Percentiles rank a stretch among this genome's conserved stretches.
Conservation (phyloP, 2,113 vertebrate species). For the Gymnarchus niloticus region DNA sequence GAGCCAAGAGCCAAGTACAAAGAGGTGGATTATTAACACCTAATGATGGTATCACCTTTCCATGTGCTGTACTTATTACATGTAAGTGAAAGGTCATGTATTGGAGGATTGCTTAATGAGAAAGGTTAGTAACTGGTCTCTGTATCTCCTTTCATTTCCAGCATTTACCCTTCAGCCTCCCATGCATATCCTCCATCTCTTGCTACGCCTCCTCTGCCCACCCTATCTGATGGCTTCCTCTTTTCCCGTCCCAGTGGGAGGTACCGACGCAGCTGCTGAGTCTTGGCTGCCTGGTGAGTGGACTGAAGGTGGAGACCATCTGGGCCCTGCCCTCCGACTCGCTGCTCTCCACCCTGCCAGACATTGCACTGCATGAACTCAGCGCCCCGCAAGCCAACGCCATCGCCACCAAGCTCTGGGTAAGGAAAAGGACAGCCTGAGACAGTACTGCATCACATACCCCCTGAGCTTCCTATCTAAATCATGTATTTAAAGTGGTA, state of each 20-base stretch:
- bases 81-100: background rate
- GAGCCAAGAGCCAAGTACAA: background rate
- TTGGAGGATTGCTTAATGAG: background rate
- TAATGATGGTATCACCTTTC: constrained; percentile 23
- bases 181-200: background rate
- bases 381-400: constrained; percentile 52
- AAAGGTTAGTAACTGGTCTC: background rate
- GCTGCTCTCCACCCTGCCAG: constrained; percentile 51
- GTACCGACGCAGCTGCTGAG: constrained; percentile 41
- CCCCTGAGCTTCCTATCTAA: too few species aligned
- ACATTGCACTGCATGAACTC: constrained; percentile 47
- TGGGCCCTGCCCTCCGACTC: constrained; percentile 48
- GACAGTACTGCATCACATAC: too few species aligned
- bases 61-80: background rate
- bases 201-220: background rate
- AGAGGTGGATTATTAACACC: background rate
- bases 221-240: background rate
- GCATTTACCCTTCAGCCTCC: background rate
- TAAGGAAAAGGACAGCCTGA: constrained; percentile 42
- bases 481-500: too few species aligned
- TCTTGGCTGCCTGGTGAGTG: constrained; percentile 58
- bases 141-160: background rate
- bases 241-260: constrained; percentile 37
- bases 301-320: constrained; percentile 57
- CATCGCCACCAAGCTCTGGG: constrained; percentile 65